Percentiles rank a stretch among this genome's conserved stretches.
Evolutionary conservation across 92 coral and sea anemone species (phyloP).

Genomic region (Hydrozoanthus gracilis): DNA sequence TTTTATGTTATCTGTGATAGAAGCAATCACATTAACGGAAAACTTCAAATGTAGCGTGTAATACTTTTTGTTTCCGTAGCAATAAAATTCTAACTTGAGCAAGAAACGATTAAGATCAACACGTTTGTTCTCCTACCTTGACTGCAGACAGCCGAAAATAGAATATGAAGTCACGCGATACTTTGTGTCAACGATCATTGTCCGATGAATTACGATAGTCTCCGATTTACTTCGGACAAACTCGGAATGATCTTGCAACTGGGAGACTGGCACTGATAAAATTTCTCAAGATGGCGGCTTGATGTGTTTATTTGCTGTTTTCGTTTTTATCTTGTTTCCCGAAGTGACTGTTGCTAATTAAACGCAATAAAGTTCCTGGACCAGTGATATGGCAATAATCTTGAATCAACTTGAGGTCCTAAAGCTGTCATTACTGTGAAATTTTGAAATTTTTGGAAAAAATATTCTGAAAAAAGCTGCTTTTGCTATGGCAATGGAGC

Average conservation of each 20-base stretch:
- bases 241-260: neutral
- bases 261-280: neutral
- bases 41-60: neutral
- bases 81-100: too few relatives aligned
- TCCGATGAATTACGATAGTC: neutral
- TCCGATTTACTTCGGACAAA: conserved; percentile 21
- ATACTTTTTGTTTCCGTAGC: neutral
- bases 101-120: neutral
- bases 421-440: neutral
- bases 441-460: neutral
- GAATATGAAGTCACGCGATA: conserved; percentile 12
- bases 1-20: neutral
- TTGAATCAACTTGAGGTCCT: neutral
- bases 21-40: neutral
- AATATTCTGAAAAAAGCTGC: neutral
- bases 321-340: neutral
- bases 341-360: neutral
- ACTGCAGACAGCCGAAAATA: neutral
- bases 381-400: neutral
- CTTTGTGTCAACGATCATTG: neutral
- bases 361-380: neutral
- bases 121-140: neutral
- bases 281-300: conserved; percentile 31
- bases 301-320: neutral
- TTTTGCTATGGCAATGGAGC: conserved; percentile 71